Evolutionary conservation across 2,888 invertebrate species (phyloP).

Genomic region (Venustoraphidia nigricollis): DNA sequence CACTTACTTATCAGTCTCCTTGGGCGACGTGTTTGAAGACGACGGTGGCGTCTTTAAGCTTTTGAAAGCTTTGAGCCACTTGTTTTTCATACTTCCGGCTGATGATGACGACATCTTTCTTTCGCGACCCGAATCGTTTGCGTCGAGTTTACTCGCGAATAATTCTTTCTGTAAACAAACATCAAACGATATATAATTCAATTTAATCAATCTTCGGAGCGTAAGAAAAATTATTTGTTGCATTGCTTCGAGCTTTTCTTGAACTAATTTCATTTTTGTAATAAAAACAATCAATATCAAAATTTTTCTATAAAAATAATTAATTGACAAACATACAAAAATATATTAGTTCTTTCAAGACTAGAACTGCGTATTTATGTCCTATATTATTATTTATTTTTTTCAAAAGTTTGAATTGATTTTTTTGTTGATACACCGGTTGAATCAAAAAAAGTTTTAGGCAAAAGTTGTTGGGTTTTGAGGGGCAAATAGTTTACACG

Average conservation of each 20-base stretch:
- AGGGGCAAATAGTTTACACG: no score
- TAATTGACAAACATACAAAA: no score
- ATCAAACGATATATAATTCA: slow-evolving; percentile 12
- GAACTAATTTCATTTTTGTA: background rate
- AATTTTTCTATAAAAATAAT: no score
- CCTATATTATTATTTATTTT: no score
- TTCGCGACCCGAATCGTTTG: slow-evolving; percentile 44
- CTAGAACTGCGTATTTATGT: no score
- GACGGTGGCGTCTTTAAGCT: slow-evolving; percentile 69
- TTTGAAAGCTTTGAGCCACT: slow-evolving; percentile 95
- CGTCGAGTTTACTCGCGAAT: slow-evolving; percentile 62
- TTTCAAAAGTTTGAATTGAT: no score
- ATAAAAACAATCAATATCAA: background rate
- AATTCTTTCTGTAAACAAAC: slow-evolving; percentile 59
- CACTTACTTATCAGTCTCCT: slow-evolving; percentile 47
- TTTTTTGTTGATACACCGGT: no score
- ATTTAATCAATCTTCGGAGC: background rate
- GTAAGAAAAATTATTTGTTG: background rate
- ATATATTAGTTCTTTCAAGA: no score
- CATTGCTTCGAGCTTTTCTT: background rate
- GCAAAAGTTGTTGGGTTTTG: no score
- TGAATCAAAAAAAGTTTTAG: no score
- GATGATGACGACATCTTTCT: slow-evolving; percentile 76
- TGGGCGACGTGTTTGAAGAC: slow-evolving; percentile 26
- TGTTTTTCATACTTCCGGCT: slow-evolving; percentile 85